Evolutionary conservation across 1,140 invertebrate genomes (phyloP), one percentile per base, ranked within the genome.

Genomic region (Drosophila neocordata): DNA sequence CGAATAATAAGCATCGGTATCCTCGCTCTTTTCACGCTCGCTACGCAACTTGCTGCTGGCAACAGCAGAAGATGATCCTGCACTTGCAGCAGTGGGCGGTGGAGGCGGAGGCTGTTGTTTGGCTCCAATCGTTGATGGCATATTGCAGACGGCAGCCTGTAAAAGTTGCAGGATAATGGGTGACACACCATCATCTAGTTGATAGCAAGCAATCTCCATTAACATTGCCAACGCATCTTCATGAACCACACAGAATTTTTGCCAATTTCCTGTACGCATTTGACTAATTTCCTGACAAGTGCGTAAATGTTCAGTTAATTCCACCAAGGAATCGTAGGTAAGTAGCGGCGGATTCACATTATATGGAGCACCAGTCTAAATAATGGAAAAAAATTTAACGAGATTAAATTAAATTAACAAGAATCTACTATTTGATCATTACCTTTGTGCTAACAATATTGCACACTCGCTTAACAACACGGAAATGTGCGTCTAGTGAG

Each of bases 261-360:
- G 98, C 98, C 98, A 99, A 92, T 99, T 99, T 62, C 96, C 94
- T 0, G 97, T 97, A n/a, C 98, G 95, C 75, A 95, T 95, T 12
- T 95, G 95, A 18, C 97, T 97, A 67, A 99, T 97, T 91, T 99
- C 98, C 59, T 96, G 94, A 80, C 98, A 98, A 13, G 96, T 95
- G 92, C 98, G 99, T 55, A 99, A 92, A 93, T 99, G 97, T 91
- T 99, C 98, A 77, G 99, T 98, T 13, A 99, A 93, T 68, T 97
- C 96, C 3, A 99, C 97, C 3, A 99, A 93, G 3, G 96, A 95
- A 91, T 99, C 97, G 83, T 99, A 99, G 0, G 96, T 94, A 1
- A 98, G 91, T 64, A 93, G 92, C 2, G 93, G 93, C 1, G 87
- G 88, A 65, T 87, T 88, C 0, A 91, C 91, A 71, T 93, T 92